phyloP scores from a whole-genome alignment of 2,888 invertebrate genomes.

The Scaeva pyrastri region DNA sequence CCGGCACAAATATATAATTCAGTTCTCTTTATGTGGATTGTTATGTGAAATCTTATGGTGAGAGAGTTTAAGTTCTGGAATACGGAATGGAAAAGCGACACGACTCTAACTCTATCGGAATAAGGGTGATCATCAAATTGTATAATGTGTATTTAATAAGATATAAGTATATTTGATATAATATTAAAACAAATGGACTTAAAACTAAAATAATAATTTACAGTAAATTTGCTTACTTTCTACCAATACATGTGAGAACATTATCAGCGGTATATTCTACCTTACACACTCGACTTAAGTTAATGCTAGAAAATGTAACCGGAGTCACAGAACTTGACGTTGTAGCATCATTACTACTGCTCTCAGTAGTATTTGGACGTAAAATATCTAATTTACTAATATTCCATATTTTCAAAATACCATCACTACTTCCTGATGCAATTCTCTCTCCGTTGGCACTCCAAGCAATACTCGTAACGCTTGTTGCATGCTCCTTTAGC shows the following conservation, averaged over 20 bases:
- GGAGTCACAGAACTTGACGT: slow-evolving; percentile 24
- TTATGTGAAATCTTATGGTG: too few relatives aligned
- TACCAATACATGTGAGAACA: slow-evolving; percentile 65
- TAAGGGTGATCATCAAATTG: too few relatives aligned
- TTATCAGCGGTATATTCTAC: slow-evolving; percentile 64
- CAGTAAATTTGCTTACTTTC: slow-evolving; percentile 37
- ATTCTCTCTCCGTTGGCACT: slow-evolving; percentile 86
- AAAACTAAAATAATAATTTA: slow-evolving; percentile 9
- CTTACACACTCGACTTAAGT: slow-evolving; percentile 52
- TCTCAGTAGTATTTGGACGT: background rate
- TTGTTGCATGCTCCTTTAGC: slow-evolving; percentile 86
- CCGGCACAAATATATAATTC: too few relatives aligned
- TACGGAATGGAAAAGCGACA: too few relatives aligned
- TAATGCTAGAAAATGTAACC: slow-evolving; percentile 39
- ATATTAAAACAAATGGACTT: background rate
- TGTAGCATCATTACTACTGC: slow-evolving; percentile 1
- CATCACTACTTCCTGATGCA: slow-evolving; percentile 89
- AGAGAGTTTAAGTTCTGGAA: too few relatives aligned
- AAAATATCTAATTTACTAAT: slow-evolving; percentile 79
- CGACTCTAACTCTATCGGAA: too few relatives aligned
- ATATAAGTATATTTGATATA: background rate
- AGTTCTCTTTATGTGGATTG: too few relatives aligned
- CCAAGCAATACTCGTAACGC: slow-evolving; percentile 86
- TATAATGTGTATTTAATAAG: background rate
- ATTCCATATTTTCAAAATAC: slow-evolving; percentile 88